These are phyloP conservation scores for Tragelaphus oryx DNA, from an alignment of 2,797 vertebrate species.

Conservation along the genomic window DNA sequence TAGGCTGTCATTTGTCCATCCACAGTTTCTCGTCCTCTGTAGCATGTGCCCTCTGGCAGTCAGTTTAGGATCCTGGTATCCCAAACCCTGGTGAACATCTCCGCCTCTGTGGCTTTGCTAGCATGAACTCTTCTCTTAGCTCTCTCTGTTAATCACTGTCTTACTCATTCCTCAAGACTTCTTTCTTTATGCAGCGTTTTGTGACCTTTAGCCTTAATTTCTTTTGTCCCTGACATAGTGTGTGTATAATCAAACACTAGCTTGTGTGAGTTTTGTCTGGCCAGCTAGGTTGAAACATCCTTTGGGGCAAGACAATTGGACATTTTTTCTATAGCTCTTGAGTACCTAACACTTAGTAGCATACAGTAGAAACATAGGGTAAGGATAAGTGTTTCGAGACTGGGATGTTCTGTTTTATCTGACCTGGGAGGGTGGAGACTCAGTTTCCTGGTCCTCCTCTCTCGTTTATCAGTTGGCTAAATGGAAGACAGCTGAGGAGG, in stretches of 20 bases:
- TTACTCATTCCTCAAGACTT: neutral
- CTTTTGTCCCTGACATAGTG: neutral
- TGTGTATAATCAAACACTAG: neutral
- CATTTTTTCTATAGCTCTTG: neutral
- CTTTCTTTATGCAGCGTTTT: neutral
- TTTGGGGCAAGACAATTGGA: neutral
- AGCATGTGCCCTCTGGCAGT: neutral
- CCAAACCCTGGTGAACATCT: neutral
- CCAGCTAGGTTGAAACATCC: neutral
- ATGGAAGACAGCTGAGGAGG: slow-evolving; percentile 99
- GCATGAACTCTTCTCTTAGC: neutral
- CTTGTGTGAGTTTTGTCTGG: neutral
- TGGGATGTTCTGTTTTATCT: neutral
- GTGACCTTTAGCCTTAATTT: neutral
- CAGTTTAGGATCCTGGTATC: neutral
- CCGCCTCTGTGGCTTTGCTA: neutral
- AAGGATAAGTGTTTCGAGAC: neutral
- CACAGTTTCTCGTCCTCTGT: neutral
- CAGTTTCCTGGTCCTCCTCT: neutral
- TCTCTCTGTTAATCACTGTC: neutral
- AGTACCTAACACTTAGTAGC: neutral
- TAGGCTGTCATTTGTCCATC: neutral
- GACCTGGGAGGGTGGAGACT: neutral
- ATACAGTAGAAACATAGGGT: neutral
- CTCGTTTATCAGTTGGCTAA: slow-evolving; percentile 90